phyloP scores from a whole-genome alignment of 2,797 vertebrate genomes.

The Typhlichthys subterraneus region DNA sequence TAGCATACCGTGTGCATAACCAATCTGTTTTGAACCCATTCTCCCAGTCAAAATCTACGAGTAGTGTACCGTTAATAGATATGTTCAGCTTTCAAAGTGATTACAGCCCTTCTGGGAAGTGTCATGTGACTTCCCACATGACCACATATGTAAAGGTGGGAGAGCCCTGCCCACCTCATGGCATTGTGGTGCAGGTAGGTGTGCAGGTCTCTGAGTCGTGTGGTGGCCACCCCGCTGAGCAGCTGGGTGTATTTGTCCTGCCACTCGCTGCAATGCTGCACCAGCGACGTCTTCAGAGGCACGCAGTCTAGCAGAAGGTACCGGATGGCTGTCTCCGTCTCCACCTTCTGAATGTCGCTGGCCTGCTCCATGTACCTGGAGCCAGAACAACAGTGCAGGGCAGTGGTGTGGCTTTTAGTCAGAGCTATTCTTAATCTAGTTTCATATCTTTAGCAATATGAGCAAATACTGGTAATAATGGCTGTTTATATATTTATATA shows the following conservation, averaged over 20 bases:
- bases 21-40: too few species aligned
- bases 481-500: too few species aligned
- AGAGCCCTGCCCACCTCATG: conserved; percentile 65
- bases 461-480: too few species aligned
- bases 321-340: conserved; percentile 81
- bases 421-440: neutral
- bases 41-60: too few species aligned
- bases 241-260: conserved; percentile 87
- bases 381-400: neutral
- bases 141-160: neutral
- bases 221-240: conserved; percentile 80
- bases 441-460: too few species aligned
- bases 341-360: conserved; percentile 86
- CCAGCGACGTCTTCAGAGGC: conserved; percentile 83
- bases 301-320: conserved; percentile 87
- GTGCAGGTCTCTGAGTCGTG: conserved; percentile 77
- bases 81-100: too few species aligned
- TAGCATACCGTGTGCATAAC: too few species aligned
- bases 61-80: too few species aligned
- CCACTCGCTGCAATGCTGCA: conserved; percentile 89
- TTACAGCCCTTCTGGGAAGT: too few species aligned
- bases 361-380: conserved; percentile 87
- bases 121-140: neutral
- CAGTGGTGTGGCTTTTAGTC: neutral
- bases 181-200: conserved; percentile 75